Percentiles rank a stretch among this genome's conserved stretches.
These are phyloP conservation scores for Grallaria varia DNA, from an alignment of 2,113 vertebrate genomes.

Conservation along the genomic window DNA sequence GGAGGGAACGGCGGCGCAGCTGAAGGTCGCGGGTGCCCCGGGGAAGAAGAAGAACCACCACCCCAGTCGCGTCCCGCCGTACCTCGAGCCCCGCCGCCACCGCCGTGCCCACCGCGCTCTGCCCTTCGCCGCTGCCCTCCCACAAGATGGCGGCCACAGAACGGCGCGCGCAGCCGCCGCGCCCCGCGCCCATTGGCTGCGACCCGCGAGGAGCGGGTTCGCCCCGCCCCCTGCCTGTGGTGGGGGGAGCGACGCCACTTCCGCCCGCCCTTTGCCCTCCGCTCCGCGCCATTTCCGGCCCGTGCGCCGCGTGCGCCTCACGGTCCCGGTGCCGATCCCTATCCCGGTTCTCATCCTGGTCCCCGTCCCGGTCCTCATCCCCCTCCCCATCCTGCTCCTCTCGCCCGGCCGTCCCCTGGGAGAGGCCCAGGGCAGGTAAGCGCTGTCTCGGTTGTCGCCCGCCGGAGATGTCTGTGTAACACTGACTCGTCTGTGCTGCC, in stretches of 20 bases:
- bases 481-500: no score
- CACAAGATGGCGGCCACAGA: neutral
- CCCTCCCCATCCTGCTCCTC: neutral
- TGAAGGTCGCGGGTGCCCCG: neutral
- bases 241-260: fast-evolving
- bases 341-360: no score
- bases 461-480: no score
- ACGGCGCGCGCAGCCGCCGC: neutral
- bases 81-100: neutral
- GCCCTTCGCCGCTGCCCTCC: constrained; percentile 22
- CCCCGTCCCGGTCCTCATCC: no score
- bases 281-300: fast-evolving
- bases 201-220: fast-evolving
- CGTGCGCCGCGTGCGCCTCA: neutral
- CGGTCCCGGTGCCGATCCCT: neutral
- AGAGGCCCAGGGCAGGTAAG: neutral
- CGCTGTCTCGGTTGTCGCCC: no score
- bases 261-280: neutral
- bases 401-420: no score
- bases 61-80: no score
- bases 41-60: no score
- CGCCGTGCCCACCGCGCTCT: neutral
- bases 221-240: neutral
- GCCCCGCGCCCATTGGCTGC: neutral
- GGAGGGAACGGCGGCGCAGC: fast-evolving